Conservation (phyloP, 2,113 vertebrate genomes). For the Melozone crissalis region DNA sequence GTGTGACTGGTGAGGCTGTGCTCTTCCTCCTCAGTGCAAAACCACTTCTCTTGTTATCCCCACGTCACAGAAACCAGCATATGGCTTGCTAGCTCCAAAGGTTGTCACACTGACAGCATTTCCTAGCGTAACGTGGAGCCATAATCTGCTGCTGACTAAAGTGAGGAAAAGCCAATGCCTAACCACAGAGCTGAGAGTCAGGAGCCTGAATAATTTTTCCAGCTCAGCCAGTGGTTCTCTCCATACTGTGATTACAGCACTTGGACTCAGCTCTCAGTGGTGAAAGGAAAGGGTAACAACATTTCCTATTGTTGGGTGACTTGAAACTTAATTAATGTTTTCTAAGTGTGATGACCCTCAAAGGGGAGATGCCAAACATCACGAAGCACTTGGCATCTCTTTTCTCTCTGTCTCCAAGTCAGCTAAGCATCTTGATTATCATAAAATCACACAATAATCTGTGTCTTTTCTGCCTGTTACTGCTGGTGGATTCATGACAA, state of each 20-base stretch:
- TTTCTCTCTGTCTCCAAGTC: slow-evolving; percentile 12
- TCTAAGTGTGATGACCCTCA: slow-evolving; percentile 20
- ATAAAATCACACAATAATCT: slow-evolving; percentile 50
- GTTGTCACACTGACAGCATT: slow-evolving; percentile 32
- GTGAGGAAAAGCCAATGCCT: slow-evolving; percentile 13
- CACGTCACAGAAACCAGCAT: slow-evolving; percentile 30
- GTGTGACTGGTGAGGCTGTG: not conserved
- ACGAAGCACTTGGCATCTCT: slow-evolving; percentile 16
- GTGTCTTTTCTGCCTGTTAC: slow-evolving; percentile 11
- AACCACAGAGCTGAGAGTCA: not conserved
- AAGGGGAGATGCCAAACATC: slow-evolving; percentile 46
- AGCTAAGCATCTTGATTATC: not conserved
- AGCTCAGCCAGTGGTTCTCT: slow-evolving; percentile 16
- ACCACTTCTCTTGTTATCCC: not conserved
- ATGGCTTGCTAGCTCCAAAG: slow-evolving; percentile 51
- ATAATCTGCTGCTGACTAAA: slow-evolving; percentile 35
- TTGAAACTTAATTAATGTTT: slow-evolving; percentile 61
- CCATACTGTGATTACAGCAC: not conserved
- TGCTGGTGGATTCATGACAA: slow-evolving; percentile 16
- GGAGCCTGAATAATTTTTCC: not conserved
- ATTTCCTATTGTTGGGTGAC: slow-evolving; percentile 3
- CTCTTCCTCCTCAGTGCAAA: not conserved
- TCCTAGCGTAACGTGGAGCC: not conserved
- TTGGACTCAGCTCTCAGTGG: slow-evolving; percentile 6
- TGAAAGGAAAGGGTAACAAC: slow-evolving; percentile 24